These are phyloP conservation scores for Saccostrea echinata DNA, from an alignment of 1,140 invertebrate genomes.

Conservation along the genomic window DNA sequence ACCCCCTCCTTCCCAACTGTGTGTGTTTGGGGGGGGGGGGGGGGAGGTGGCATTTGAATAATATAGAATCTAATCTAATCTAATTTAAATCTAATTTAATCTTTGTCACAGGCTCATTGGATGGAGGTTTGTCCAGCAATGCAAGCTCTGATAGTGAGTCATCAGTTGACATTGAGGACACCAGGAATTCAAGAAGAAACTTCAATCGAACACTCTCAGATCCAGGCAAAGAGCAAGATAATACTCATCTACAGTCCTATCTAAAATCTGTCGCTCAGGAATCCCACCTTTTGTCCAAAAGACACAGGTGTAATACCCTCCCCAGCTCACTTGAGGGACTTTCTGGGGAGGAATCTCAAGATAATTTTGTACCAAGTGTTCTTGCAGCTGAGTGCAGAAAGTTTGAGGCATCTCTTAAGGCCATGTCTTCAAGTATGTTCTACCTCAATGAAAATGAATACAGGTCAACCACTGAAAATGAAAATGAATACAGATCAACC, in stretches of 20 bases:
- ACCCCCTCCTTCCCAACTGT: too few relatives aligned
- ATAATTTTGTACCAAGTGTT: background rate
- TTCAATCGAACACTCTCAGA: constrained; percentile 51
- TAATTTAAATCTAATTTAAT: too few relatives aligned
- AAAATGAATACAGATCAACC: background rate
- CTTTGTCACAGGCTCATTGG: constrained; percentile 39
- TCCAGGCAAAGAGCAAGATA: constrained; percentile 26
- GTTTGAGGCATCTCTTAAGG: constrained; percentile 62
- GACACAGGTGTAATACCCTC: constrained; percentile 54
- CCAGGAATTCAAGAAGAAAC: background rate
- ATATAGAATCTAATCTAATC: too few relatives aligned
- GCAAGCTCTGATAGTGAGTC: constrained; percentile 67
- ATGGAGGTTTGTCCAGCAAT: constrained; percentile 60
- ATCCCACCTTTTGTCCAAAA: background rate
- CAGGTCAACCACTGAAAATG: background rate
- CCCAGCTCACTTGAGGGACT: constrained; percentile 43
- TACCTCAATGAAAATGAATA: constrained; percentile 31
- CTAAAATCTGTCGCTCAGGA: constrained; percentile 2
- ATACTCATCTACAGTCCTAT: background rate
- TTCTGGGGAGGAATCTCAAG: background rate
- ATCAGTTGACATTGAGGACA: constrained; percentile 35
- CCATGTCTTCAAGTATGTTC: constrained; percentile 60
- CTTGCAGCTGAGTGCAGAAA: constrained; percentile 64
- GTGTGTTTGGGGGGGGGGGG: too few relatives aligned
- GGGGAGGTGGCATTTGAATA: too few relatives aligned